Evolutionary conservation across 2,797 vertebrate species (phyloP).

Genomic region (Sebastes umbrosus): DNA sequence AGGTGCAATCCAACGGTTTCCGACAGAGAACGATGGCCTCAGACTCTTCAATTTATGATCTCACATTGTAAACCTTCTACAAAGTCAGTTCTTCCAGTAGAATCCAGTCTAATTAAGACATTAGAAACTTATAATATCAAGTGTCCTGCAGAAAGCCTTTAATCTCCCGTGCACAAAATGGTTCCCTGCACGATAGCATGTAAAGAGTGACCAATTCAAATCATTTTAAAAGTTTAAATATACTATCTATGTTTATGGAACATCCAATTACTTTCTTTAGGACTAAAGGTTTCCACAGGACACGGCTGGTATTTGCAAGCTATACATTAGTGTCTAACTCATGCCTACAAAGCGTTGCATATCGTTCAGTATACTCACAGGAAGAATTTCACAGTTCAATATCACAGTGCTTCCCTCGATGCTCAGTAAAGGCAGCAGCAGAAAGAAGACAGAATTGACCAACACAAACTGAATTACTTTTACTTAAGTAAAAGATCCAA

Average conservation of each 20-base stretch:
- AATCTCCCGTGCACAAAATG: too few species aligned
- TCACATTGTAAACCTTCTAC: too few species aligned
- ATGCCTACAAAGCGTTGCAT: background rate
- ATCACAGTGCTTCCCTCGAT: constrained; percentile 37
- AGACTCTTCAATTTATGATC: too few species aligned
- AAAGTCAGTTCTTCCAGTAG: background rate
- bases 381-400: constrained; percentile 33
- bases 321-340: background rate
- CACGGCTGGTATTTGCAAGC: background rate
- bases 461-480: background rate
- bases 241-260: background rate
- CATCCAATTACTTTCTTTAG: background rate
- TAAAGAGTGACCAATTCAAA: background rate
- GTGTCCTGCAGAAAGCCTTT: constrained; percentile 5
- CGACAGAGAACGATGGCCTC: too few species aligned
- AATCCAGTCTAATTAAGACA: background rate
- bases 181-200: too few species aligned
- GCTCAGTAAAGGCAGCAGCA: constrained; percentile 54
- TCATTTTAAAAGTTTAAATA: background rate
- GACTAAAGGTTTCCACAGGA: background rate
- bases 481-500: too few species aligned
- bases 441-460: constrained; percentile 42
- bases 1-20: too few species aligned
- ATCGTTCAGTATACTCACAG: constrained; percentile 61
- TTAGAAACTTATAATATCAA: background rate